Evolutionary conservation across 2,888 invertebrate species (phyloP).

Genomic region (Teleiodes luculella): DNA sequence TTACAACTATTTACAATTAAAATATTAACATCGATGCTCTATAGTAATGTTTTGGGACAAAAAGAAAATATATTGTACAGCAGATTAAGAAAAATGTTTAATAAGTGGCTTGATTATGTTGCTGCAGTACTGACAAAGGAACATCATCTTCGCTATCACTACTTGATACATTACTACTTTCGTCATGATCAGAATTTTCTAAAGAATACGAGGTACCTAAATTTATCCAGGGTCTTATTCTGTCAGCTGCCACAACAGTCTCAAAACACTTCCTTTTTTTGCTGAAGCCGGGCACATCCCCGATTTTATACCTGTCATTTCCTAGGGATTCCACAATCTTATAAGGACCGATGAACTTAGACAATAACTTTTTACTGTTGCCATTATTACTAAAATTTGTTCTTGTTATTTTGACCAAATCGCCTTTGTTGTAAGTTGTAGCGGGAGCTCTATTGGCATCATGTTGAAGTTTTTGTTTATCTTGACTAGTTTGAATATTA

Average conservation of each 20-base stretch:
- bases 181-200: background rate
- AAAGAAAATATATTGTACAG: too few relatives aligned
- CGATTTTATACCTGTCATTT: conserved; percentile 23
- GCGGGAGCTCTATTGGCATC: conserved; percentile 8
- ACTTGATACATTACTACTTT: background rate
- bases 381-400: conserved; percentile 22
- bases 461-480: conserved; percentile 9
- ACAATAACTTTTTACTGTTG: conserved; percentile 24
- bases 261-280: conserved; percentile 17
- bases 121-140: background rate
- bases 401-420: conserved; percentile 25
- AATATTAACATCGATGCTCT: too few relatives aligned
- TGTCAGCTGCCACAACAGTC: conserved; percentile 20
- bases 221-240: conserved; percentile 24
- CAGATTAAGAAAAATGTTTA: too few relatives aligned
- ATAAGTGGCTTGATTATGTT: background rate
- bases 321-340: conserved; percentile 20
- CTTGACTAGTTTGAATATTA: conserved; percentile 6
- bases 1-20: too few relatives aligned
- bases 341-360: conserved; percentile 26
- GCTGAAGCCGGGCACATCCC: conserved; percentile 21
- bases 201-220: conserved; percentile 18
- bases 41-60: too few relatives aligned
- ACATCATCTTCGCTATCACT: background rate
- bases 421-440: conserved; percentile 14